Evolutionary conservation across 37 sponge, comb jelly and placozoan species (phyloP).

Genomic region (Tethya wilhelma): DNA sequence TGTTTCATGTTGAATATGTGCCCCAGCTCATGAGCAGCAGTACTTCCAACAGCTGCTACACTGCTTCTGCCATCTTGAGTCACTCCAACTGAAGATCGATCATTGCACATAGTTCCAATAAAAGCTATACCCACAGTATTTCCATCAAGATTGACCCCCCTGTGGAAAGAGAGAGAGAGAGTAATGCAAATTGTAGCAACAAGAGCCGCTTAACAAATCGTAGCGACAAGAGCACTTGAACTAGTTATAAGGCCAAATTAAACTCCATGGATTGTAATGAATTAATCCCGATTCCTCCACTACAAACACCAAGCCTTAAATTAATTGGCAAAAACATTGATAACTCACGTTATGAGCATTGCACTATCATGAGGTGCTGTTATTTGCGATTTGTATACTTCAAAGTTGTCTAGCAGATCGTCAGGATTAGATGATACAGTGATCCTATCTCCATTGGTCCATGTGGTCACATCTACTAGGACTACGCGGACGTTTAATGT

Average conservation of each 20-base stretch:
- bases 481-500: slow-evolving; percentile 46
- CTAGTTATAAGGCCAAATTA: no score
- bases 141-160: slow-evolving; percentile 52
- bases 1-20: slow-evolving; percentile 76
- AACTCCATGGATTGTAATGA: no score
- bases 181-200: no score
- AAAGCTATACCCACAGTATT: slow-evolving; percentile 69
- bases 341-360: slow-evolving; percentile 74
- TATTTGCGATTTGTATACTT: slow-evolving; percentile 8
- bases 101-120: slow-evolving; percentile 65
- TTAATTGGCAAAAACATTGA: no score
- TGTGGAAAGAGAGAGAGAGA: slow-evolving; percentile 7
- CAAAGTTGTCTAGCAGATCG: slow-evolving; percentile 43
- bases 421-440: slow-evolving; percentile 4
- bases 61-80: slow-evolving; percentile 30
- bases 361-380: slow-evolving; percentile 37
- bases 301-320: no score
- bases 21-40: slow-evolving; percentile 86
- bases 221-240: no score
- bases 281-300: no score
- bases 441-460: slow-evolving; percentile 55
- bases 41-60: slow-evolving; percentile 9
- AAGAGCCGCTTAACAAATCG: no score
- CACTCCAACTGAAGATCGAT: slow-evolving; percentile 27
- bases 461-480: slow-evolving; percentile 57